phyloP scores from a whole-genome alignment of 1,140 invertebrate species.

The Sitophilus oryzae region DNA sequence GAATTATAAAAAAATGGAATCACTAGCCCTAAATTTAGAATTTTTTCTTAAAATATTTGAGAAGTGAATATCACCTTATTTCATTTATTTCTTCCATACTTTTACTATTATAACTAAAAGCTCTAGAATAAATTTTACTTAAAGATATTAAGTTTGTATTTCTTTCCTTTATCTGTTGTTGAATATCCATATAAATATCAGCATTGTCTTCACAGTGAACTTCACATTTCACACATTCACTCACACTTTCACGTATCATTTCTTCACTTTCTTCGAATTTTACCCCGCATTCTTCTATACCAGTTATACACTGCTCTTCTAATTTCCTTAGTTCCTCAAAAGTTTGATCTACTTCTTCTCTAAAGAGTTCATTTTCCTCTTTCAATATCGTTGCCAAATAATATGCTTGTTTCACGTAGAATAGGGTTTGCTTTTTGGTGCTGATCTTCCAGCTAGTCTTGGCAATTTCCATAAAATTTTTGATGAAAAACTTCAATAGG shows the following conservation, averaged over 20 bases:
- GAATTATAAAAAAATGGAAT: too few species aligned
- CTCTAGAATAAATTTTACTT: too few species aligned
- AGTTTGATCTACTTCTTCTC: conserved; percentile 27
- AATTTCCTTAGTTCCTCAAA: conserved; percentile 7
- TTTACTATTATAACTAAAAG: conserved; percentile 4
- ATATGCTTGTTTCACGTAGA: conserved; percentile 63
- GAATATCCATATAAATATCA: neutral
- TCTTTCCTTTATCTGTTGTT: conserved; percentile 14
- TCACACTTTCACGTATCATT: too few species aligned
- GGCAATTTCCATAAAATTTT: conserved; percentile 62
- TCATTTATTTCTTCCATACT: too few species aligned
- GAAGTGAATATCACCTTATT: too few species aligned
- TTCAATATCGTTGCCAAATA: conserved; percentile 57
- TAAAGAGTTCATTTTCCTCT: conserved; percentile 50
- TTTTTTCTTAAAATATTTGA: too few species aligned
- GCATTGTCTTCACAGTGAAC: neutral
- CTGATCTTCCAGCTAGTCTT: conserved; percentile 54
- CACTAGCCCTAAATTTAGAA: too few species aligned
- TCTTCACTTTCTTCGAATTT: neutral
- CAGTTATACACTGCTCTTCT: conserved; percentile 9
- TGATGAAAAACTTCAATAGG: conserved; percentile 61
- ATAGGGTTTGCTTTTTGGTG: conserved; percentile 52
- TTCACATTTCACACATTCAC: too few species aligned
- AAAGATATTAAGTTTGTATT: conserved; percentile 17
- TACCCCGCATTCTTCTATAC: neutral